Percentiles rank a stretch among this genome's conserved stretches.
Conservation (phyloP, 37 sponge, comb jelly and placozoan species). For the Tethya wilhelma region DNA sequence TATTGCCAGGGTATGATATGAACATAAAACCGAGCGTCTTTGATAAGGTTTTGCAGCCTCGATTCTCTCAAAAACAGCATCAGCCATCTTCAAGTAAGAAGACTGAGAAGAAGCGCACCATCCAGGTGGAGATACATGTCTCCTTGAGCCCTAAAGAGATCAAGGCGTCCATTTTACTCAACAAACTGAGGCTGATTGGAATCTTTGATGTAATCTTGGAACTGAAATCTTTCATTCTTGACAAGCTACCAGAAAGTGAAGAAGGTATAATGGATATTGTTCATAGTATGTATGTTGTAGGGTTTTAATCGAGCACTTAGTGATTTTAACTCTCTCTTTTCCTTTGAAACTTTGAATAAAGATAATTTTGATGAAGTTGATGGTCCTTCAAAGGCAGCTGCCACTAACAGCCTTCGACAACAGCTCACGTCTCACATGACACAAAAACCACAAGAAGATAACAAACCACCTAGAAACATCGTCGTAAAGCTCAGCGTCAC, state of each 20-base stretch:
- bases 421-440: constrained; percentile 4
- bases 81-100: neutral
- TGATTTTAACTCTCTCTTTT: neutral
- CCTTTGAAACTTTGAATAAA: neutral
- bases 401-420: neutral
- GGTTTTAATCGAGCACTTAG: neutral
- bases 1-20: constrained; percentile 47
- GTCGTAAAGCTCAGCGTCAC: constrained; percentile 80
- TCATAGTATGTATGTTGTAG: neutral
- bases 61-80: neutral
- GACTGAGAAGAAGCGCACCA: constrained; percentile 11
- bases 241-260: constrained; percentile 50
- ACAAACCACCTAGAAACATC: constrained; percentile 52
- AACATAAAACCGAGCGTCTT: constrained; percentile 65
- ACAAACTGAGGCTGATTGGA: constrained; percentile 78
- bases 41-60: constrained; percentile 69
- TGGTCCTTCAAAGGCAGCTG: neutral
- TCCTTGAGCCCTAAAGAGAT: constrained; percentile 57
- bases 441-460: neutral
- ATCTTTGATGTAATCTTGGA: constrained; percentile 77
- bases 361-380: constrained; percentile 11
- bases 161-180: constrained; percentile 75
- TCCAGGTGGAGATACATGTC: constrained; percentile 79
- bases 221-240: constrained; percentile 76
- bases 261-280: constrained; percentile 9